phyloP scores from a whole-genome alignment of 2,888 invertebrate species.

The Ceramica pisi region DNA sequence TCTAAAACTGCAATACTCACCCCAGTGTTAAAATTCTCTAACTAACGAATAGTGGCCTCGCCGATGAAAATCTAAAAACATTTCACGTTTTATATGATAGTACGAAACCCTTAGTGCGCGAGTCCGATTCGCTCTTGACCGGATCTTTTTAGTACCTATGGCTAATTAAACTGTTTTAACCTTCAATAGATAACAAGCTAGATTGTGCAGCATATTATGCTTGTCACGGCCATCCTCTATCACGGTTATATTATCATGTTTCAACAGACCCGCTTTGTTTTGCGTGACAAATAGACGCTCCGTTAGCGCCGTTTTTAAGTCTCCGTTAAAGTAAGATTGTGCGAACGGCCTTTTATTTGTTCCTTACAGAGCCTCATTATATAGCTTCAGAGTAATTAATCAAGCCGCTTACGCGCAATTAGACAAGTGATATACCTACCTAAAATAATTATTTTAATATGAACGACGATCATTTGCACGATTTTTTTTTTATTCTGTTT shows the following conservation, averaged over 20 bases:
- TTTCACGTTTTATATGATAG: no score
- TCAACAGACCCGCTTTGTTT: background rate
- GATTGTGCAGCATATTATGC: background rate
- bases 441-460: constrained; percentile 32
- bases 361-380: background rate
- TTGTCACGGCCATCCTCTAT: background rate
- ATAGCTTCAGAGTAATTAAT: constrained; percentile 30
- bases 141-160: no score
- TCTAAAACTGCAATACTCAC: no score
- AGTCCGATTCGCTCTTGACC: no score
- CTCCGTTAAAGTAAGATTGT: constrained; percentile 5
- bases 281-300: background rate
- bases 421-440: constrained; percentile 23
- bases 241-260: background rate
- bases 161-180: background rate
- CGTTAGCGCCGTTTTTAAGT: constrained; percentile 2
- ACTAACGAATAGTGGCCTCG: no score
- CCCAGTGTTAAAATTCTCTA: no score
- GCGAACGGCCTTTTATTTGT: constrained; percentile 3
- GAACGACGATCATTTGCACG: constrained; percentile 1
- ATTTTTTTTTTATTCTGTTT: no score
- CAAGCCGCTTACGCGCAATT: constrained; percentile 36
- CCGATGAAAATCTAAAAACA: no score
- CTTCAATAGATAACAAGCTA: background rate
- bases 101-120: no score